Base-by-base conservation (phyloP, 2,113 vertebrate species). In the Tragelaphus scriptus region DNA sequence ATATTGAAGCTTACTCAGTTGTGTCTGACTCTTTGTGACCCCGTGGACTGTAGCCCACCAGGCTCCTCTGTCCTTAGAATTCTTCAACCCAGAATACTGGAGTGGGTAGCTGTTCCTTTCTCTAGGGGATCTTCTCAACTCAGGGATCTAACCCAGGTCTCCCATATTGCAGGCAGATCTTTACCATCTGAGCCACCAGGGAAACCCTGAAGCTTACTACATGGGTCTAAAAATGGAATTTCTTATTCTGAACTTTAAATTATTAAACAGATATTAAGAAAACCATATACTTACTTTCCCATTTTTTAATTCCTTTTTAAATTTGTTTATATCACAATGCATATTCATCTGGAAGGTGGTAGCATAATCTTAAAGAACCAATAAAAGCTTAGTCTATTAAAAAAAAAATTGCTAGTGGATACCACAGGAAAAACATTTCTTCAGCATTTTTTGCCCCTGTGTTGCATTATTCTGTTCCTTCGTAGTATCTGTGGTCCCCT, bases 361-460 rank as follows among this genome's bases (percentile, higher is more conserved):
- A 88, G 13, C 55, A 80, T 53, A 56, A 88, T 85, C 32, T 30
- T 56, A 59, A 51, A 56, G n/a, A 68, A 51, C 26, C 59, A 59
- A 28, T 95, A 85, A 94, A 98, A 92, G 32, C 58, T 2, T 25
- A 47, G 92, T 47, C 55, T 95, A 87, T 91, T 0, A 88, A 90
- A 96, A 92, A 97, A 97, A 80, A 30, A 71, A 40, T 19, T 36
- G 28, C 9, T 58, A 30, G 77, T 98, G 94, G 97, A 98, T 97
- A 98, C 2, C 85, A 23, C n/a, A 36, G 28, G 71, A 32, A 30
- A 6, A n/a, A 13, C 3, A 1, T 36, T 71, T 28, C 65, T 75
- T 30, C 2, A 56, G 51, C 36, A 19, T 95, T 98, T 97, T 98
- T 98, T 8, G 89, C 49, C 53, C 93, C 95, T 97, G 89, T 85